These are phyloP conservation scores for Agapornis roseicollis DNA, from an alignment of 2,113 vertebrate genomes.

Conservation along the genomic window DNA sequence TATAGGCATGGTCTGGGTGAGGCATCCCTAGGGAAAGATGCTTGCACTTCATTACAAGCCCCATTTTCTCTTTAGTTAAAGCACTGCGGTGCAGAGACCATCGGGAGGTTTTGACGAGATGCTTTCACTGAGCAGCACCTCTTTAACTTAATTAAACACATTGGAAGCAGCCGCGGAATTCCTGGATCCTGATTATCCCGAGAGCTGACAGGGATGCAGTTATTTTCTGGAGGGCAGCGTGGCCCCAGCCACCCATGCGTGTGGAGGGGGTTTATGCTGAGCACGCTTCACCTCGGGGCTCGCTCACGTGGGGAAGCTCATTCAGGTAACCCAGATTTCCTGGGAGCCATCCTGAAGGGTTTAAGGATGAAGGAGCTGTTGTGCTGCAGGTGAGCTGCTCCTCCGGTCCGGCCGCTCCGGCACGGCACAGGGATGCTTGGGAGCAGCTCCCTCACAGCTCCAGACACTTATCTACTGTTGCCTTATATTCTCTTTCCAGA, in stretches of 20 bases:
- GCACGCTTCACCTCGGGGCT: not conserved
- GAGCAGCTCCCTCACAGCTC: not conserved
- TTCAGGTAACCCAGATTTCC: slow-evolving; percentile 34
- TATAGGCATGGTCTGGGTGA: not conserved
- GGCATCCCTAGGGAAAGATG: not conserved
- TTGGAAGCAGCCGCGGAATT: not conserved
- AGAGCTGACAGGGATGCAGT: not conserved
- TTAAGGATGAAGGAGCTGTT: slow-evolving; percentile 37
- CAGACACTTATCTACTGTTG: not conserved
- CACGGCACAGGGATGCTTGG: not conserved
- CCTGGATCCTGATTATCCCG: not conserved
- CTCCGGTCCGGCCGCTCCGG: slow-evolving; percentile 20
- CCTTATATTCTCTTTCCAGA: slow-evolving; percentile 10
- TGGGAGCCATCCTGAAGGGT: not conserved
- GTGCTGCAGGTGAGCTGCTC: slow-evolving; percentile 33
- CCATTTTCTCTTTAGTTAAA: not conserved
- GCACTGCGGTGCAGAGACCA: not conserved
- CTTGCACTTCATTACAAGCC: not conserved
- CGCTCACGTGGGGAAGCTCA: not conserved
- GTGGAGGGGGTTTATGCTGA: slow-evolving; percentile 8
- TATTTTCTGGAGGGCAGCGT: not conserved
- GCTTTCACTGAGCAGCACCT: not conserved
- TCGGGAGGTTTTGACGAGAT: not conserved
- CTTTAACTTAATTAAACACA: not conserved
- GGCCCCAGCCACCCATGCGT: not conserved